phyloP scores from a whole-genome alignment of 2,797 vertebrate genomes.

The Novumbra hubbsi region DNA sequence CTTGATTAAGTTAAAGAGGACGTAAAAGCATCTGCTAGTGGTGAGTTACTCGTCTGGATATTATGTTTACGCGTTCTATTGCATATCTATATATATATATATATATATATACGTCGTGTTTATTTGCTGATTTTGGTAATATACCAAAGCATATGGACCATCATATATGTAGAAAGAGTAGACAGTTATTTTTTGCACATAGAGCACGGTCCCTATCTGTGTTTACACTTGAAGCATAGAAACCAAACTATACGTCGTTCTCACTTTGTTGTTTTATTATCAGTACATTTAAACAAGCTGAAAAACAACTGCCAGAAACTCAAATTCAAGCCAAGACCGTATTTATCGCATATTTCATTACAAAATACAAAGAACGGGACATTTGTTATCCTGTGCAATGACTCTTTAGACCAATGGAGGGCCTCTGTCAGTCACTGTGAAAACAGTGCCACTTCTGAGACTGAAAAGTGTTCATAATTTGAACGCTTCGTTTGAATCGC shows the following conservation, averaged over 20 bases:
- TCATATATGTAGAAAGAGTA: background rate
- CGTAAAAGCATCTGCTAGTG: slow-evolving; percentile 17
- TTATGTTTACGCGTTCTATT: background rate
- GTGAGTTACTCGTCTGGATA: slow-evolving; percentile 48
- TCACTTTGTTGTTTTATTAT: background rate
- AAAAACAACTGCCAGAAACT: background rate
- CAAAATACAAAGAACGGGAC: background rate
- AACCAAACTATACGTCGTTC: background rate
- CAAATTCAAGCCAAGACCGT: background rate
- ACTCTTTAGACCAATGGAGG: background rate
- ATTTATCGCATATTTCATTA: background rate
- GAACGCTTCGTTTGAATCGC: background rate
- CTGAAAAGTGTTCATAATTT: background rate
- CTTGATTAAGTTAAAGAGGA: slow-evolving; percentile 5
- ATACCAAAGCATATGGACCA: background rate
- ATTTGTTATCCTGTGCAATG: background rate
- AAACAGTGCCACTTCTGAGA: background rate
- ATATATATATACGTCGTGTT: background rate
- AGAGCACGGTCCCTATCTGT: background rate
- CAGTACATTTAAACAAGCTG: background rate
- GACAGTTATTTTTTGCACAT: background rate
- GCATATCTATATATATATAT: background rate
- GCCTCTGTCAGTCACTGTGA: background rate
- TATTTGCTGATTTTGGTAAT: background rate
- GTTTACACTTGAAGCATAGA: background rate